phyloP scores from a whole-genome alignment of 2,113 vertebrate genomes.

The Perca fluviatilis region DNA sequence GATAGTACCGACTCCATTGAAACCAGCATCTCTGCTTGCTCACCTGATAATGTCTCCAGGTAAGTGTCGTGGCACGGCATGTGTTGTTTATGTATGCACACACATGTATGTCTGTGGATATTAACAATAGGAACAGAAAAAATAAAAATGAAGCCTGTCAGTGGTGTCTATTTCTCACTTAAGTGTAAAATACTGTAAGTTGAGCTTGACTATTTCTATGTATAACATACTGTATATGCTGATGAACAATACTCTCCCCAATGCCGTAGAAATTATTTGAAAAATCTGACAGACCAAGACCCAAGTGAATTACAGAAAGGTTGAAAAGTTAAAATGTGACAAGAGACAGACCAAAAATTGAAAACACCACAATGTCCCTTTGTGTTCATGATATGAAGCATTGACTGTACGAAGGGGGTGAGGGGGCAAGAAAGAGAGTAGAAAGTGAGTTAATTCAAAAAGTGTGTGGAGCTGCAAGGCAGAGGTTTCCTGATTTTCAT shows the following conservation, averaged over 20 bases:
- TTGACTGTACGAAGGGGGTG: not conserved
- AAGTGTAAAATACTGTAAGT: not conserved
- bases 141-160: not conserved
- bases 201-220: not conserved
- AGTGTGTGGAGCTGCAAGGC: constrained; percentile 52
- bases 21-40: constrained; percentile 96
- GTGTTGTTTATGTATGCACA: not conserved
- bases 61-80: constrained; percentile 44
- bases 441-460: constrained; percentile 60
- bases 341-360: not conserved
- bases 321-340: constrained; percentile 16
- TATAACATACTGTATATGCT: not conserved
- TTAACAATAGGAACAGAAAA: not conserved
- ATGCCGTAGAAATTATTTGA: not conserved
- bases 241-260: not conserved
- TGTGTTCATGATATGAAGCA: constrained; percentile 41
- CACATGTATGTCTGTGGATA: not conserved
- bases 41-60: constrained; percentile 97
- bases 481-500: constrained; percentile 62
- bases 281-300: not conserved
- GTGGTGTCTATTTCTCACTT: not conserved
- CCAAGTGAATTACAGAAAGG: not conserved
- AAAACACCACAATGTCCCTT: constrained; percentile 9
- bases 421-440: constrained; percentile 5
- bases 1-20: constrained; percentile 97